Evolutionary conservation across 2,888 invertebrate species (phyloP), one percentile per base, ranked within the genome.

Genomic region (Liopterus haemorrhoidalis): DNA sequence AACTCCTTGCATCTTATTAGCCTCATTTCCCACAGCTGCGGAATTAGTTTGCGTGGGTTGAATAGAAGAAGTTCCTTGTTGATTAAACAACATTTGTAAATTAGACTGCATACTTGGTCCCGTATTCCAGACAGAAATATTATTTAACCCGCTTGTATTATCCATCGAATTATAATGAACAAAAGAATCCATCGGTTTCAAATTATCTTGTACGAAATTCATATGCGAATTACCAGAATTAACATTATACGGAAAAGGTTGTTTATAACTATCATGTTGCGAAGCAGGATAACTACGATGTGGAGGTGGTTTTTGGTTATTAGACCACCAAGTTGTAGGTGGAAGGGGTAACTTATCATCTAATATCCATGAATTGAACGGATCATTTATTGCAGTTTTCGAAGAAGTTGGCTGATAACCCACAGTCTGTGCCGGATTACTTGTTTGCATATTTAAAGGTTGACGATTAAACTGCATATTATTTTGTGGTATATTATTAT

Each of bases 311-410:
- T 49, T 46, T 28, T 43, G 49, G n/a, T 51, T 48, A 40, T 52
- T 55, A 16, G 54, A 41, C 57, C 57, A 57, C 56, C 56, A 58
- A 31, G 42, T 56, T 22, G 50, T 43, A 4, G 49, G 42, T 4
- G 54, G 53, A 40, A 47, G 38, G 5, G 51, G 54, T 16, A 52
- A 28, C 18, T 50, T 49, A 11, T 52, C 52, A 38, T 56, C 54
- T 2, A 40, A 42, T 24, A 49, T 49, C 56, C 57, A 57, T 8
- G 52, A 24, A 27, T 49, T 49, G 32, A 46, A 53, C 33, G 38
- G 45, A 9, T 31, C 18, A 6, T 16, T 33, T 18, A 20, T 11
- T 9, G 33, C 15, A 19, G 15, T 33, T 9, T 18, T 6, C 19
- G 33, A 2, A 20, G 33, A 15, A 30, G 20, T 21, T 18, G 35